Base-by-base conservation (phyloP, 2,113 vertebrate genomes). In the Bos javanicus region DNA sequence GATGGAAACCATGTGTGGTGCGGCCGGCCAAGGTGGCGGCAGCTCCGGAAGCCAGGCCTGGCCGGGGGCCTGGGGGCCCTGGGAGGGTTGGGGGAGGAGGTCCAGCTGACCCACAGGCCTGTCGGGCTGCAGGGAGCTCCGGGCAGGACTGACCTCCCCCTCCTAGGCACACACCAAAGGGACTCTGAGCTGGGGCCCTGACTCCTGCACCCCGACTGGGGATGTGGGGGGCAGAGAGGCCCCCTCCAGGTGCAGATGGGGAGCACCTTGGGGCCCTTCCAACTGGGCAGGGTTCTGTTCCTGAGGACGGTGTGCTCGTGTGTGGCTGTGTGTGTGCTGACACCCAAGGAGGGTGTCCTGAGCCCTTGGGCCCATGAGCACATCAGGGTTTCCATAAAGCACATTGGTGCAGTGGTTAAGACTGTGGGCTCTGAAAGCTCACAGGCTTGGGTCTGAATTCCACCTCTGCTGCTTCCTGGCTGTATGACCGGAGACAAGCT, bases 1-100 rank as follows among this genome's bases (percentile, higher is more conserved):
- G 93, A 36, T 99, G 96, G 95, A 98, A 99, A 98, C 98, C 99
- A 99, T 96, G 98, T 99, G 99, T 97, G 88, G 52, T 30, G 84
- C 17, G 36, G 93, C 88, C 39, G 60, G 97, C 98, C 96, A 92
- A 89, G 96, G 97, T 91, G 97, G 97, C 93, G 80, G 97, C 96
- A 50, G 85, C 97, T 97, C 97, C 95, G 90, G 97, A 98, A 98
- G 90, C 92, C 85, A 26, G 88, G 74, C 92, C 96, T 98, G 96
- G 97, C 96, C 71, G 5, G 83, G 88, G 95, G 93, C 97, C 97
- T 80, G 91, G 16, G 87, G 96, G 36, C 92, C 94, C 74, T 50
- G 0, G 52, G 50, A 60, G 46, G 74, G 74, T 2, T 9, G 0
- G 21, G 67, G 64, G 56, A 54, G 78, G 91, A 59, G 25, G 67